These are phyloP conservation scores for Hirundichthys speculiger DNA, from an alignment of 2,113 vertebrate species.

Conservation along the genomic window DNA sequence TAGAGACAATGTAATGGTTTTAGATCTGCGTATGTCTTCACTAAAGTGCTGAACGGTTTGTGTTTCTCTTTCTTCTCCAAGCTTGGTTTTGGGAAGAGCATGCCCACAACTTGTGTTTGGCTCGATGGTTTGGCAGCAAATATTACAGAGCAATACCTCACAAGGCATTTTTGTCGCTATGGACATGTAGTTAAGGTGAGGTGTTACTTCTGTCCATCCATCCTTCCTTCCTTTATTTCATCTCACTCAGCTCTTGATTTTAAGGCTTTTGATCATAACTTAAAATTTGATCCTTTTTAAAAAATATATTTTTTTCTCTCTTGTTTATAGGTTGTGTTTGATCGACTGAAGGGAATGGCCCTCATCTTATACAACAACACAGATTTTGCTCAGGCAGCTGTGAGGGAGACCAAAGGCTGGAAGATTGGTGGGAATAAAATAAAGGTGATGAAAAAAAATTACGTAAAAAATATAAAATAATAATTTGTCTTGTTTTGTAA, in stretches of 20 bases:
- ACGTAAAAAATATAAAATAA: background rate
- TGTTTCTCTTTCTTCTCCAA: constrained; percentile 63
- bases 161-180: constrained; percentile 95
- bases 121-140: constrained; percentile 95
- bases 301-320: background rate
- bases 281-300: too few relatives aligned
- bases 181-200: constrained; percentile 96
- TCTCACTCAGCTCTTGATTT: background rate
- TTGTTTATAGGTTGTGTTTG: constrained; percentile 90
- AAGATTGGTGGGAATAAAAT: constrained; percentile 98
- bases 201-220: background rate
- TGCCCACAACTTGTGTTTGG: constrained; percentile 99
- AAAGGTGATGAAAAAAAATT: constrained; percentile 84
- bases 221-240: too few relatives aligned
- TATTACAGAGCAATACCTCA: constrained; percentile 97
- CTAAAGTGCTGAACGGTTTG: background rate
- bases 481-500: background rate
- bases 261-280: background rate
- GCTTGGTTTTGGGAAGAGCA: constrained; percentile 99
- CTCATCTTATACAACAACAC: constrained; percentile 98
- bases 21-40: background rate
- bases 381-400: constrained; percentile 97
- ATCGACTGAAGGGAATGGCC: constrained; percentile 98
- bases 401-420: constrained; percentile 99
- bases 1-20: constrained; percentile 1